Percentiles rank a stretch among this genome's conserved stretches.
Conservation (phyloP, 2,113 vertebrate genomes). For the Recurvirostra avosetta region DNA sequence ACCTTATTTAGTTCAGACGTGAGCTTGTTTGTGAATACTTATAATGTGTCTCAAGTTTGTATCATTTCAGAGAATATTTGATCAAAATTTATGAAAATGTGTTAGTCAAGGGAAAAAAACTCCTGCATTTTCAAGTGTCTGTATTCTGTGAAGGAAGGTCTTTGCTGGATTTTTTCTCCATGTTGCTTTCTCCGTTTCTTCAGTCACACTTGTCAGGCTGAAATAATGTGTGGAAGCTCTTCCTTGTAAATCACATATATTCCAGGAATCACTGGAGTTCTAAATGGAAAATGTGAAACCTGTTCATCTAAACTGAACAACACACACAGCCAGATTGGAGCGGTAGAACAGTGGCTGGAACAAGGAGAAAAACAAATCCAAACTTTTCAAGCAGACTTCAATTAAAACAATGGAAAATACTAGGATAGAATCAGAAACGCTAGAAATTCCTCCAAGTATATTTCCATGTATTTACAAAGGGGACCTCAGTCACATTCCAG, state of each 20-base stretch:
- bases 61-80: neutral
- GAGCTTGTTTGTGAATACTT: neutral
- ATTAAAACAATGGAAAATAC: slow-evolving; percentile 1
- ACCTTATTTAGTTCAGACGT: neutral
- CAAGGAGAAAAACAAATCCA: neutral
- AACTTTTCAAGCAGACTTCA: neutral
- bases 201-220: neutral
- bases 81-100: neutral
- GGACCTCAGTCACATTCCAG: neutral
- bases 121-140: neutral
- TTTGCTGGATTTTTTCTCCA: neutral
- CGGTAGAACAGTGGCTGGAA: neutral
- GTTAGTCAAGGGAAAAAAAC: neutral
- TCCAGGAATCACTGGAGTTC: slow-evolving; percentile 47
- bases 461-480: neutral
- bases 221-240: slow-evolving; percentile 19
- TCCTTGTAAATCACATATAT: neutral
- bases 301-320: neutral
- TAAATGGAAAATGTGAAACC: slow-evolving; percentile 39
- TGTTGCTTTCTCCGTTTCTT: neutral
- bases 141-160: neutral
- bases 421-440: neutral
- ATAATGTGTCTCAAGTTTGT: neutral
- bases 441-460: neutral
- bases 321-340: neutral